These are phyloP conservation scores for Hydrotaea cyrtoneurina DNA, from an alignment of 2,888 invertebrate species.

Conservation along the genomic window DNA sequence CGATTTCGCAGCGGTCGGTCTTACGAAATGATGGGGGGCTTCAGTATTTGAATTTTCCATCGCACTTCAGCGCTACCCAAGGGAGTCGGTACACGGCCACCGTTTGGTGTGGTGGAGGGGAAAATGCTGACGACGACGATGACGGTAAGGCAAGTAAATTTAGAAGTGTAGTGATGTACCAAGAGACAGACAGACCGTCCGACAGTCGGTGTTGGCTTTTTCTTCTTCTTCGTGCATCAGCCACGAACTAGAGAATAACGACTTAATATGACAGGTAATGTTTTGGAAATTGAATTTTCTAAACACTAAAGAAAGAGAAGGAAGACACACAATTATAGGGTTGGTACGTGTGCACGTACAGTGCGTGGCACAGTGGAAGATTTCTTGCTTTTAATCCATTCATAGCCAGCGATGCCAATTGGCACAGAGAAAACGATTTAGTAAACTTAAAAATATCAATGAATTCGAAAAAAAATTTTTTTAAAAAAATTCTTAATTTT, in stretches of 20 bases:
- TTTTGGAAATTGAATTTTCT: neutral
- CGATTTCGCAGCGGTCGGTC: neutral
- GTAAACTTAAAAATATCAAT: too few species aligned
- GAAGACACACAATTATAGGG: neutral
- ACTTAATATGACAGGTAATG: conserved; percentile 20
- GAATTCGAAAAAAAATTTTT: too few species aligned
- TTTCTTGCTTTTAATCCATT: too few species aligned
- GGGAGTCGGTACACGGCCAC: too few species aligned
- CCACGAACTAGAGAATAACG: neutral
- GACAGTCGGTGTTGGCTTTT: too few species aligned
- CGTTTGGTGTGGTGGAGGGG: too few species aligned
- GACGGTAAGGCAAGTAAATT: neutral
- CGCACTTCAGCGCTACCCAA: neutral
- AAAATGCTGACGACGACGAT: too few species aligned
- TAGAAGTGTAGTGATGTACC: neutral
- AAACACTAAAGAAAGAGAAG: neutral
- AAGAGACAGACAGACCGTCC: too few species aligned
- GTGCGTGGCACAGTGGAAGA: too few species aligned
- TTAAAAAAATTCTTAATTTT: too few species aligned
- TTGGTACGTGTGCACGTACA: neutral
- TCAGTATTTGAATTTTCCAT: neutral
- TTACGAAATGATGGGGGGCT: neutral
- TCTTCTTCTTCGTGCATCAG: neutral
- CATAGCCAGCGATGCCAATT: too few species aligned
- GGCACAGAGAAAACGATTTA: too few species aligned